Base-by-base conservation (phyloP, 2,113 vertebrate species). In the Zosterops lateralis region DNA sequence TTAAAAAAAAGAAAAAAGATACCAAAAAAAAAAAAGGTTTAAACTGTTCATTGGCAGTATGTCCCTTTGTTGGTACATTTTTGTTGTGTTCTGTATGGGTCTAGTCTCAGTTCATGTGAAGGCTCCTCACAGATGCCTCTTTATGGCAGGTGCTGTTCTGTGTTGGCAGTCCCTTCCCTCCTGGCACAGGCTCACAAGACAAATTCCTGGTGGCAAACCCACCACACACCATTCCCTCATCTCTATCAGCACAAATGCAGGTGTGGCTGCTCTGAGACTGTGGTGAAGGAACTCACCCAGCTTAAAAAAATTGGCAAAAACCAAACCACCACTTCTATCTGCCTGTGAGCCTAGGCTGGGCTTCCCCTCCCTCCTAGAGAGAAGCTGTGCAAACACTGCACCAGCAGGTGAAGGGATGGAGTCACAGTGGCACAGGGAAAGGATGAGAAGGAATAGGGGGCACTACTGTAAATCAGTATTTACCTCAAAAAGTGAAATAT, bases 1-100 rank as follows among this genome's bases (percentile, higher is more conserved):
- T 90, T 0, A 92, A 51, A 92, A 90, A 51, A 31, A 92, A 90
- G 22, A 56, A 9, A 56, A 81, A 62, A 78, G 38, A 86, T 38
- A 38, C 15, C 16, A 21, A 47, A 50, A 84, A 70, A 57, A 47
- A 50, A 84, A 70, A 57, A 6, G 3, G 2, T 79, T 75, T 78
- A 61, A 96, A 71, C 32, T 56, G 71, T 79, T 94, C 36, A 79
- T 62, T 88, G 64, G 70, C 89, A 90, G 76, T 84, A 65, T 93
- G 84, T 96, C 79, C 54, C 75, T 97, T 96, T 96, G 85, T 92
- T 93, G 85, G 79, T 84, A 88, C 72, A 53, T 85, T 93, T 95
- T 93, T 86, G 84, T 91, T 84, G 57, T 84, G 73, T 4, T 92
- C 66, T 65, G 34, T 95, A 40, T 56, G 82, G 51, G 71, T 92